Evolutionary conservation across 2,113 vertebrate genomes (phyloP).

Genomic region (Martes martes): DNA sequence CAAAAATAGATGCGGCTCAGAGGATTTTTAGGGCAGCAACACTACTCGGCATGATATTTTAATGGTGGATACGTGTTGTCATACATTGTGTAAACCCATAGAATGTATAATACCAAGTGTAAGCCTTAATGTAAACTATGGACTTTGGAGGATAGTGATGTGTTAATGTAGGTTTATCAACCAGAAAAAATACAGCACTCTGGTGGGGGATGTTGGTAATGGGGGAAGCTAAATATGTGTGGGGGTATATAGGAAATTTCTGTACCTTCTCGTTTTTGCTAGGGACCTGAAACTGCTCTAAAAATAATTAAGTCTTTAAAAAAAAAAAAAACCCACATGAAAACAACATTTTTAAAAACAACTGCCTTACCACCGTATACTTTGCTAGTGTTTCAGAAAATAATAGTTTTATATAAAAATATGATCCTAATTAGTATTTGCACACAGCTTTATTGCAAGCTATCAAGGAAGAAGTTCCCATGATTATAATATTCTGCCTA

Average conservation of each 20-base stretch:
- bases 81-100: background rate
- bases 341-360: background rate
- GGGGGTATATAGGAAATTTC: background rate
- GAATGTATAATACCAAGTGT: background rate
- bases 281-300: background rate
- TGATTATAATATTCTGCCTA: background rate
- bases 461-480: background rate
- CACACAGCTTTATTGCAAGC: background rate
- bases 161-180: background rate
- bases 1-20: background rate
- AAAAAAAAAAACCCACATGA: background rate
- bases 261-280: background rate
- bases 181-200: background rate
- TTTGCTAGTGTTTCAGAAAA: constrained; percentile 29
- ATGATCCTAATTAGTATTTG: background rate
- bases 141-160: background rate
- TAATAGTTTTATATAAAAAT: constrained; percentile 17
- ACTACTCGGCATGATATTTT: background rate
- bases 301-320: background rate
- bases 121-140: background rate
- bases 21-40: background rate
- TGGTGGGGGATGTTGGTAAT: background rate
- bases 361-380: background rate
- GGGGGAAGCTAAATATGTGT: background rate
- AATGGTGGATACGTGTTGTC: background rate